Percentiles rank a stretch among this genome's conserved stretches.
phyloP scores from a whole-genome alignment of 2,797 vertebrate species.

The Selene dorsalis region DNA sequence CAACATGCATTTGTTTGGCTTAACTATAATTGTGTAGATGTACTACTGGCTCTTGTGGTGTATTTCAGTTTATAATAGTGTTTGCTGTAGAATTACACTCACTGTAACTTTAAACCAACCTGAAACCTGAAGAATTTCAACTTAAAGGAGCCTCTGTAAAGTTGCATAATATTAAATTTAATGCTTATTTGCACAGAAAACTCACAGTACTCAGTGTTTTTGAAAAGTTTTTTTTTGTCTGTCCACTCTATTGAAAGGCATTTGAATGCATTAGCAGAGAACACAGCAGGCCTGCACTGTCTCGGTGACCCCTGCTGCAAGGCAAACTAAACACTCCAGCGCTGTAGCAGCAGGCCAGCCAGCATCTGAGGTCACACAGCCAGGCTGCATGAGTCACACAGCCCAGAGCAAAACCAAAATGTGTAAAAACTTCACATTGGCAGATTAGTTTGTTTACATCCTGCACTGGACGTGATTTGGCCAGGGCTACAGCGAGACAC shows the following conservation, averaged over 20 bases:
- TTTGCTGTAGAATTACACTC: neutral
- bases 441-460: constrained; percentile 82
- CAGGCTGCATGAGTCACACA: constrained; percentile 67
- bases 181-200: neutral
- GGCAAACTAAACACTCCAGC: constrained; percentile 66
- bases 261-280: constrained; percentile 20
- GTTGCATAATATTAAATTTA: neutral
- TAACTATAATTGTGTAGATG: neutral
- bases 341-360: constrained; percentile 46
- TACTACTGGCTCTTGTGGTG: neutral
- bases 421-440: constrained; percentile 77
- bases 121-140: neutral
- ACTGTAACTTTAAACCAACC: neutral
- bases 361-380: constrained; percentile 63
- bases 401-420: constrained; percentile 71
- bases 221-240: neutral
- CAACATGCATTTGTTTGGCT: neutral
- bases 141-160: neutral
- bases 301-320: constrained; percentile 66
- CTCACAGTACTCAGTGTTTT: neutral
- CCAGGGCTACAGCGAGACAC: constrained; percentile 44
- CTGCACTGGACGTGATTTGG: constrained; percentile 76
- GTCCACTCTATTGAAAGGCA: neutral
- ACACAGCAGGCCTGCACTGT: constrained; percentile 43
- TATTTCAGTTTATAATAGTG: neutral